Conservation (phyloP, 2,888 invertebrate species). For the Rapana venosa region DNA sequence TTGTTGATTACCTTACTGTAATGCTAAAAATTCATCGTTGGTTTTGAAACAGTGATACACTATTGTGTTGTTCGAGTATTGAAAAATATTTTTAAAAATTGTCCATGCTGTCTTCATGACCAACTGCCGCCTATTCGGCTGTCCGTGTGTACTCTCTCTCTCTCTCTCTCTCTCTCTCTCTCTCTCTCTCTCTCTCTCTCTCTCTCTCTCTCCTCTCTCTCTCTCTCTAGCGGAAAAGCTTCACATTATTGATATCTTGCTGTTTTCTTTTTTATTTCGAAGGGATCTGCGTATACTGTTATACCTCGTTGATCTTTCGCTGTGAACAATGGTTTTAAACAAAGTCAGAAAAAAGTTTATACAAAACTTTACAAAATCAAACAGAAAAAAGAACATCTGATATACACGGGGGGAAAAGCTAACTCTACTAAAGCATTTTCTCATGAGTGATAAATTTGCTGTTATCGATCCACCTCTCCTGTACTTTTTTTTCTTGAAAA, state of each 20-base stretch:
- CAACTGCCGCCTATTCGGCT: background rate
- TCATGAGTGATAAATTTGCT: no score
- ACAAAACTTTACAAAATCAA: no score
- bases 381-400: no score
- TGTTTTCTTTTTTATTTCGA: background rate
- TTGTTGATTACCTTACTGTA: no score
- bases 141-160: background rate
- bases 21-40: no score
- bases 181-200: background rate
- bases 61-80: no score
- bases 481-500: background rate
- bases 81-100: background rate
- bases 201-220: background rate
- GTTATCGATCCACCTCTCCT: background rate
- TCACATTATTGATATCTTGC: background rate
- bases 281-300: background rate
- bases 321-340: background rate
- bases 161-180: background rate
- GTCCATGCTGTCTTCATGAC: background rate
- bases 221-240: background rate
- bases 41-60: no score
- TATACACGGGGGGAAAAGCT: no score
- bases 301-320: background rate
- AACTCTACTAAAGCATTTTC: no score
- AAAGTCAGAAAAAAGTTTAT: no score